Evolutionary conservation across 2,113 vertebrate genomes (phyloP).

Genomic region (Serilophus lunatus): DNA sequence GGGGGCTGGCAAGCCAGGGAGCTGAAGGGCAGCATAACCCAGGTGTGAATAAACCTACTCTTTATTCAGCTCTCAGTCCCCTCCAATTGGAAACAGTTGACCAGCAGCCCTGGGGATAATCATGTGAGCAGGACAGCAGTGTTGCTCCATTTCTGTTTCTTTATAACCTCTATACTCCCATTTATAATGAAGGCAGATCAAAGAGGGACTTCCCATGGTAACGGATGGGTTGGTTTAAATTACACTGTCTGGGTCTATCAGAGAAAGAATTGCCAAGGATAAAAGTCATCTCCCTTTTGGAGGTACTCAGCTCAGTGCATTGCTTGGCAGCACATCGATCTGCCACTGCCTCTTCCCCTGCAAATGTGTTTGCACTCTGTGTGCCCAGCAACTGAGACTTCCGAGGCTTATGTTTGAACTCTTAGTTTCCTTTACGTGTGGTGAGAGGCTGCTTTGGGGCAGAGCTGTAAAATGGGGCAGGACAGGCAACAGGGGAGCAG

Average conservation of each 20-base stretch:
- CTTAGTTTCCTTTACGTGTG: neutral
- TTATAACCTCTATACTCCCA: neutral
- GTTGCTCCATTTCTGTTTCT: neutral
- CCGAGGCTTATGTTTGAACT: neutral
- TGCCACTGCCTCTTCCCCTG: neutral
- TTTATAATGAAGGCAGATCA: slow-evolving; percentile 17
- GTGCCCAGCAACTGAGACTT: neutral
- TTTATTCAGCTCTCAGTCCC: slow-evolving; percentile 24
- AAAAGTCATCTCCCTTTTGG: neutral
- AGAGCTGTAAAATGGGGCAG: neutral
- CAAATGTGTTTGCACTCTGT: neutral
- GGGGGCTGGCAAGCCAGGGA: neutral
- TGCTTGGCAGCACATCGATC: neutral
- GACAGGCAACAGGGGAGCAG: neutral
- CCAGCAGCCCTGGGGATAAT: neutral
- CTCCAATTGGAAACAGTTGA: slow-evolving; percentile 41
- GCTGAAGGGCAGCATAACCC: neutral
- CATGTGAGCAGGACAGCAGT: neutral
- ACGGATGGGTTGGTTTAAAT: neutral
- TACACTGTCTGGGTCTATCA: neutral
- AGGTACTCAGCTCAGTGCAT: neutral
- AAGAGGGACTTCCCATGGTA: neutral
- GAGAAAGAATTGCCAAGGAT: neutral
- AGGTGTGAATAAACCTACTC: slow-evolving; percentile 28
- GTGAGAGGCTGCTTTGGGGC: neutral